Conservation (phyloP, 2,797 vertebrate species). For the Ataeniobius toweri region DNA sequence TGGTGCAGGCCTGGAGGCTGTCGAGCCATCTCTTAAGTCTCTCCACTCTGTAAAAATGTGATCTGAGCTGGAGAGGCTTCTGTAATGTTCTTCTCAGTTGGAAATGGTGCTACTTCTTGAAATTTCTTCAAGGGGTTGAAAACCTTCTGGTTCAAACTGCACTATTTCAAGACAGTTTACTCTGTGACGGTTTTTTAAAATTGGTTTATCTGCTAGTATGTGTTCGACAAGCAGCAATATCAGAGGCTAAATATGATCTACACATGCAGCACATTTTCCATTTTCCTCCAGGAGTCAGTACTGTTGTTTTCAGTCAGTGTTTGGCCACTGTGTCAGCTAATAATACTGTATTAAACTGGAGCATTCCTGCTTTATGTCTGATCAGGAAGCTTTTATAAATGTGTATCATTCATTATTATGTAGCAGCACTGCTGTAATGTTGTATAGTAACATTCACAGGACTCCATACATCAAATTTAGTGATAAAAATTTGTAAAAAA, state of each 20-base stretch:
- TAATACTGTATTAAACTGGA: background rate
- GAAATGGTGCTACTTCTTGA: slow-evolving; percentile 23
- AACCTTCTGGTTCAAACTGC: slow-evolving; percentile 11
- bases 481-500: background rate
- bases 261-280: background rate
- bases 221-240: background rate
- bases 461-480: background rate
- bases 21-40: slow-evolving; percentile 47
- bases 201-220: slow-evolving; percentile 9
- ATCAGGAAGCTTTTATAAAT: background rate
- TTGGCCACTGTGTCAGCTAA: background rate
- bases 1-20: slow-evolving; percentile 55
- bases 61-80: slow-evolving; percentile 40
- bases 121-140: background rate
- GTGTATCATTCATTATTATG: background rate
- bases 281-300: background rate
- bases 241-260: background rate
- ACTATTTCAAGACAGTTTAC: slow-evolving; percentile 14
- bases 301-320: background rate
- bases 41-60: slow-evolving; percentile 46
- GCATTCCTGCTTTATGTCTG: background rate
- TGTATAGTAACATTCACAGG: background rate
- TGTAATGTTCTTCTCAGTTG: slow-evolving; percentile 33
- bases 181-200: background rate
- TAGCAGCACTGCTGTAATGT: background rate